phyloP scores from a whole-genome alignment of 2,113 vertebrate species.

The Arizona elegans region DNA sequence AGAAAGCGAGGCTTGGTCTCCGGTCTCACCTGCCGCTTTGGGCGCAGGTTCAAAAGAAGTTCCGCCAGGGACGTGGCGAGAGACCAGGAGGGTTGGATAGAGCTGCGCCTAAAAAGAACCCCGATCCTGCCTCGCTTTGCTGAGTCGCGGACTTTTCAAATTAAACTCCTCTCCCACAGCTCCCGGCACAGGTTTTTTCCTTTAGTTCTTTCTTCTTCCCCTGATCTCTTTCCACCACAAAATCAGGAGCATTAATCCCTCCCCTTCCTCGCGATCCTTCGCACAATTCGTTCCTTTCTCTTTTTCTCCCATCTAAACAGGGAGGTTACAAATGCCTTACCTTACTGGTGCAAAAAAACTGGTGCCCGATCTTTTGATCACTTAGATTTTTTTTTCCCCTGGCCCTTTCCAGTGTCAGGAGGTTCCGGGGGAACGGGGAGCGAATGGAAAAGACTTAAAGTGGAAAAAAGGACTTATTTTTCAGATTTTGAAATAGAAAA shows the following conservation, averaged over 20 bases:
- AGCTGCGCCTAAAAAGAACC: not conserved
- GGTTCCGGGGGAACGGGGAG: not conserved
- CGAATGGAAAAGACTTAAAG: not conserved
- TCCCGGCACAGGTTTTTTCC: not conserved
- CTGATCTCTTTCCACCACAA: not conserved
- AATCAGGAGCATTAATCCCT: not conserved
- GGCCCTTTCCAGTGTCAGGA: not conserved
- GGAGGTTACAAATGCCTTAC: not conserved
- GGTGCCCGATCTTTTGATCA: not conserved
- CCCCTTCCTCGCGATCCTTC: too few species aligned
- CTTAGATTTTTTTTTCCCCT: not conserved
- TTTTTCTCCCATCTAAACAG: not conserved
- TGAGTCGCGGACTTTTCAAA: not conserved
- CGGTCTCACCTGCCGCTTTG: not conserved
- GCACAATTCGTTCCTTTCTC: not conserved
- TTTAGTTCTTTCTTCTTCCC: not conserved
- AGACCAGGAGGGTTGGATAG: not conserved
- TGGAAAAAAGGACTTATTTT: not conserved
- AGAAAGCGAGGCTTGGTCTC: not conserved
- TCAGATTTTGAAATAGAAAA: not conserved
- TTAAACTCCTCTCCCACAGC: not conserved
- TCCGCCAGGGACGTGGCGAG: not conserved
- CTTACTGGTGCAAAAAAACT: not conserved
- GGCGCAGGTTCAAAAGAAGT: not conserved
- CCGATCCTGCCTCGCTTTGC: not conserved